phyloP scores from a whole-genome alignment of 2,113 vertebrate genomes.

The Oenanthe melanoleuca region DNA sequence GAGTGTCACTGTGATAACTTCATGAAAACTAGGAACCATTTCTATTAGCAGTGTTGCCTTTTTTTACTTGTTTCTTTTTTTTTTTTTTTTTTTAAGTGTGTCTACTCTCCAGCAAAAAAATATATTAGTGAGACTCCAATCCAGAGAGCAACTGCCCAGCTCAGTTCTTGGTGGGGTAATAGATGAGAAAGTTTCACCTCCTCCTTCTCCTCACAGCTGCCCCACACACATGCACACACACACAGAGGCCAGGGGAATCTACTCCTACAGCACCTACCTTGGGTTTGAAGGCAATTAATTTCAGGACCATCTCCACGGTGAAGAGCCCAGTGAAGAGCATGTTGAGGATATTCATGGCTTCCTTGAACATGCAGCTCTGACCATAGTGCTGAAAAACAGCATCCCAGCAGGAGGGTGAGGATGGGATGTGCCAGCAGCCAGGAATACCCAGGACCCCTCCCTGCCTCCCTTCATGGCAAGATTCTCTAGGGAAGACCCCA shows the following conservation, averaged over 20 bases:
- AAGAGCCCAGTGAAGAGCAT: slow-evolving; percentile 99
- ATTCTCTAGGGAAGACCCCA: background rate
- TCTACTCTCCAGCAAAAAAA: background rate
- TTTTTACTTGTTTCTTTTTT: too few species aligned
- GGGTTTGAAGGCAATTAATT: slow-evolving; percentile 99
- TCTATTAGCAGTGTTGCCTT: background rate
- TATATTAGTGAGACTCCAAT: slow-evolving; percentile 25
- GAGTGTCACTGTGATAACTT: background rate
- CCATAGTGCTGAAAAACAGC: slow-evolving; percentile 87
- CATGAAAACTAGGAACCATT: background rate
- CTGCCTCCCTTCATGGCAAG: background rate
- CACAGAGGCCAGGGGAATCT: background rate
- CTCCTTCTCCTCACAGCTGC: slow-evolving; percentile 45
- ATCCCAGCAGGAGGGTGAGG: background rate
- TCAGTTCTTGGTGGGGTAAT: slow-evolving; percentile 12
- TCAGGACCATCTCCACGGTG: slow-evolving; percentile 99
- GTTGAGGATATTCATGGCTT: slow-evolving; percentile 99
- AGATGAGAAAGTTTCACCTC: slow-evolving; percentile 27
- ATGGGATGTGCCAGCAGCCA: background rate
- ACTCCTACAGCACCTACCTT: slow-evolving; percentile 82
- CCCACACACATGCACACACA: background rate
- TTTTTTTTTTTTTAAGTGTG: background rate
- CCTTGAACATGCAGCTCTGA: slow-evolving; percentile 93
- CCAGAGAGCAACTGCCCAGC: slow-evolving; percentile 41
- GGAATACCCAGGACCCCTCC: background rate